These are phyloP conservation scores for Heliopora coerulea DNA, from an alignment of 92 coral and sea anemone genomes.

Conservation along the genomic window DNA sequence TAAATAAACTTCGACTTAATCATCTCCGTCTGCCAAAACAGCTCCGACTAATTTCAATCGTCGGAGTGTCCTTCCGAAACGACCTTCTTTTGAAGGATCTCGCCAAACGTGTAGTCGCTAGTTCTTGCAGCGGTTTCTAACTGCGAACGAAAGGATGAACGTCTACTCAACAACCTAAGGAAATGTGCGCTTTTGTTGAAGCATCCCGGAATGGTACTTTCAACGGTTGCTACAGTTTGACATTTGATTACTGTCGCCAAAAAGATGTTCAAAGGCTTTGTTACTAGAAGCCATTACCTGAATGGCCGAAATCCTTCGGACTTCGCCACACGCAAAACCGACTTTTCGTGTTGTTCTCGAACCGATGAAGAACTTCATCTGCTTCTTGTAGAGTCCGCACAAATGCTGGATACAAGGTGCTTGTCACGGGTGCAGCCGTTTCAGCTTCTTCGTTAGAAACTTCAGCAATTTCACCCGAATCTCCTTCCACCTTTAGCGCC, in stretches of 20 bases:
- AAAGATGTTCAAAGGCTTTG: too few relatives aligned
- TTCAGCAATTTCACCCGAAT: neutral
- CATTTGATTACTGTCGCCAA: neutral
- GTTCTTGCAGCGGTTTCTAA: neutral
- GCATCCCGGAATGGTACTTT: neutral
- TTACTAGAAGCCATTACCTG: slow-evolving; percentile 42
- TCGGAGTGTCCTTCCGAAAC: slow-evolving; percentile 6
- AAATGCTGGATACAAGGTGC: slow-evolving; percentile 21
- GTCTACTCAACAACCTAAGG: neutral
- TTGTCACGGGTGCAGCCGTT: slow-evolving; percentile 10
- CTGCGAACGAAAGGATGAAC: neutral
- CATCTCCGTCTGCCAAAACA: neutral
- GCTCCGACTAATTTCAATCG: slow-evolving; percentile 40
- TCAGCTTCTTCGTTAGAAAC: slow-evolving; percentile 3
- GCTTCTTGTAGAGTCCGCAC: slow-evolving; percentile 33
- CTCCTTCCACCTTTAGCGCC: slow-evolving; percentile 12
- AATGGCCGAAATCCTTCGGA: slow-evolving; percentile 45
- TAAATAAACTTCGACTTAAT: neutral
- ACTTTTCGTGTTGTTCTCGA: slow-evolving; percentile 43
- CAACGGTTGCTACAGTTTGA: neutral
- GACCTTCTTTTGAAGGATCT: slow-evolving; percentile 39
- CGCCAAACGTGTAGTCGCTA: neutral
- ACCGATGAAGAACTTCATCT: slow-evolving; percentile 37
- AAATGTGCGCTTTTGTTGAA: neutral
- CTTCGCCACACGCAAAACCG: slow-evolving; percentile 45